Conservation (phyloP, 2,888 invertebrate species). For the Acleris laterana region DNA sequence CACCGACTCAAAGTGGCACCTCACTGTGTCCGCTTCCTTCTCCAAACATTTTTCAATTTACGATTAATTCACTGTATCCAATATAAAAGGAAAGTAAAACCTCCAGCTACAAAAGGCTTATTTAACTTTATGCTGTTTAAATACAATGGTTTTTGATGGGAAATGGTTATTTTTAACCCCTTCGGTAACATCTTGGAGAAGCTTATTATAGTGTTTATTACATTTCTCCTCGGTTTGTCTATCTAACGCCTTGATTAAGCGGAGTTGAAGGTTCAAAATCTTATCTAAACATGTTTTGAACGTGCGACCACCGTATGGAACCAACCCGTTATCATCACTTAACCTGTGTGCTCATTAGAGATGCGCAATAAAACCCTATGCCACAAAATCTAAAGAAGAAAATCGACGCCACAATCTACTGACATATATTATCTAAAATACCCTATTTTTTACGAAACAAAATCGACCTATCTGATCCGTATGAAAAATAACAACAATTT, state of each 20-base stretch:
- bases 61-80: constrained; percentile 9
- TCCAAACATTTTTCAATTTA: constrained; percentile 4
- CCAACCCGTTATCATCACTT: too few species aligned
- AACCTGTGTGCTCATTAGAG: too few species aligned
- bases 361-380: too few species aligned
- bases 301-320: too few species aligned
- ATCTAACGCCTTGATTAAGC: too few species aligned
- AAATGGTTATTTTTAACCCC: neutral
- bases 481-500: constrained; percentile 38
- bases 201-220: too few species aligned
- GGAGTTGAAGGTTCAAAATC: too few species aligned
- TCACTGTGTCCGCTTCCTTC: neutral
- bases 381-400: too few species aligned
- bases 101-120: neutral
- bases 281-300: too few species aligned
- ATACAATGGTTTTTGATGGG: neutral
- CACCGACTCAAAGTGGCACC: neutral
- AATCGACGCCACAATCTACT: neutral
- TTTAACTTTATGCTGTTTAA: constrained; percentile 1
- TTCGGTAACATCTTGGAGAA: too few species aligned
- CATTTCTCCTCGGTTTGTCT: too few species aligned
- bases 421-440: constrained; percentile 1
- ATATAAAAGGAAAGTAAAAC: constrained; percentile 9
- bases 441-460: constrained; percentile 1
- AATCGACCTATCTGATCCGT: constrained; percentile 27